A percentile compares a stretch with the other conserved stretches of the same genome.
Conservation (phyloP, 2,797 vertebrate genomes). For the Pseudocheirus occidentalis region DNA sequence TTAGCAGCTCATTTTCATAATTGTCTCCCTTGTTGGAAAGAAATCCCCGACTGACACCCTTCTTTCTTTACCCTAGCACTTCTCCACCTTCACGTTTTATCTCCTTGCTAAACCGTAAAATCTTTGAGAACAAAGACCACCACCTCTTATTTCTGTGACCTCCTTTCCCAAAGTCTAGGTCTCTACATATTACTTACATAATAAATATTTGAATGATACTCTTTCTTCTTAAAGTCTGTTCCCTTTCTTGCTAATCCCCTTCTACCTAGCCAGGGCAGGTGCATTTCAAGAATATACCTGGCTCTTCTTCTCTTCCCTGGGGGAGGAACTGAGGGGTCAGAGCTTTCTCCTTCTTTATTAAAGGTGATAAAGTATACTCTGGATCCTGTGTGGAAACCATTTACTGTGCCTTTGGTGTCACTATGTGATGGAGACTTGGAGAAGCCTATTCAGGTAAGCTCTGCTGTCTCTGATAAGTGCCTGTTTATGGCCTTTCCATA, state of each 20-base stretch:
- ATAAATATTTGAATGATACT: neutral
- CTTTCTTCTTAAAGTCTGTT: neutral
- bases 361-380: slow-evolving; percentile 98
- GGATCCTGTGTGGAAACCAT: slow-evolving; percentile 96
- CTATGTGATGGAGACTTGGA: slow-evolving; percentile 96
- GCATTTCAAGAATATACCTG: rapidly evolving
- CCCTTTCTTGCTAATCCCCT: neutral
- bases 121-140: neutral
- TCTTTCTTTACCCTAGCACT: neutral
- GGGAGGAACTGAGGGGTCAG: neutral
- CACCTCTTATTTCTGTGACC: neutral
- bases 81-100: neutral
- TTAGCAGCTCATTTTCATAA: neutral
- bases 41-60: neutral
- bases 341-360: neutral
- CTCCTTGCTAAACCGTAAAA: neutral
- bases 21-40: neutral
- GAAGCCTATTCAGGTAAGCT: slow-evolving; percentile 92
- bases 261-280: rapidly evolving
- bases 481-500: neutral
- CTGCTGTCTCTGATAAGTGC: neutral
- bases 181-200: neutral
- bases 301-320: rapidly evolving
- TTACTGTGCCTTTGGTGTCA: slow-evolving; percentile 95
- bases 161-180: neutral